Percentiles rank a stretch among this genome's conserved stretches.
Conservation (phyloP, 2,888 invertebrate genomes). For the Polia nebulosa region DNA sequence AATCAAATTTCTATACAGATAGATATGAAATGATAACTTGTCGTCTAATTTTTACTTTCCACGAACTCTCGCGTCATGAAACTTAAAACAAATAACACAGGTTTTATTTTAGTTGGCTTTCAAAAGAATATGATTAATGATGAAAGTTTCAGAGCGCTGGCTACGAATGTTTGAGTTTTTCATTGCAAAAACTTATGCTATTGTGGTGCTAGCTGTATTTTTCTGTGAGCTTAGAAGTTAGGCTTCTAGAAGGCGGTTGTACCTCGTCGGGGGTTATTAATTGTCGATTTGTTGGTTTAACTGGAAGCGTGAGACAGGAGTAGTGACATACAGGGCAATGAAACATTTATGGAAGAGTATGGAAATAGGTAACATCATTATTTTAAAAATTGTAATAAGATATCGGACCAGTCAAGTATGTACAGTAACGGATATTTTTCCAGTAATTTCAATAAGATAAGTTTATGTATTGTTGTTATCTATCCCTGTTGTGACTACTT, state of each 20-base stretch:
- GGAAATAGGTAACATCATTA: background rate
- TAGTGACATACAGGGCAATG: no score
- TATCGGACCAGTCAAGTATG: background rate
- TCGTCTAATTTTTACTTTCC: constrained; percentile 6
- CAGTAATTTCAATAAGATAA: background rate
- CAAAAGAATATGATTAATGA: constrained; percentile 64
- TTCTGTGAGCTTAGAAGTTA: constrained; percentile 27
- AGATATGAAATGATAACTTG: constrained; percentile 6
- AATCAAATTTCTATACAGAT: background rate
- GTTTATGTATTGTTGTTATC: no score
- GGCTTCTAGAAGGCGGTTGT: constrained; percentile 10
- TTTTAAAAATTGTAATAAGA: background rate
- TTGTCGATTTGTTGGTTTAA: constrained; percentile 43
- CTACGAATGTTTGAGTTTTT: constrained; percentile 51
- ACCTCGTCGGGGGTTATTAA: constrained; percentile 46
- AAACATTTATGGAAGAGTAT: background rate
- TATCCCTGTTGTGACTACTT: no score
- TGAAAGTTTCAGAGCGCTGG: constrained; percentile 50
- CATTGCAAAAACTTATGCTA: constrained; percentile 45
- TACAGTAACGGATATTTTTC: background rate
- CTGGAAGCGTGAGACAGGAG: constrained; percentile 26
- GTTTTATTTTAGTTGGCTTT: constrained; percentile 51
- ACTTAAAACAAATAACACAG: constrained; percentile 49
- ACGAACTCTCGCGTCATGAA: constrained; percentile 15
- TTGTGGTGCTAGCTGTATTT: constrained; percentile 46